These are phyloP conservation scores for Tenualosa ilisha DNA, from an alignment of 2,797 vertebrate genomes.

Conservation along the genomic window DNA sequence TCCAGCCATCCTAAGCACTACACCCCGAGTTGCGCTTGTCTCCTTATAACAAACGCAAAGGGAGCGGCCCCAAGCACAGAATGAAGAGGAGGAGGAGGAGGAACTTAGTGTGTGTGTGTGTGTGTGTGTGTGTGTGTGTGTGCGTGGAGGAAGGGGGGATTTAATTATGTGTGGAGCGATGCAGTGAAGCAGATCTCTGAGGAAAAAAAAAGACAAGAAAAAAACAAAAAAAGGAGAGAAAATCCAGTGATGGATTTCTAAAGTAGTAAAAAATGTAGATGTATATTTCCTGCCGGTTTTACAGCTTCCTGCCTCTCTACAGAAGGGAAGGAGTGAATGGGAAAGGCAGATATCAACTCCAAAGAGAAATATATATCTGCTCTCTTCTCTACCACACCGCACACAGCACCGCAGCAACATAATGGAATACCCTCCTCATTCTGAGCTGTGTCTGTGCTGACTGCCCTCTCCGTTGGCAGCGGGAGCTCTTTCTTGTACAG, in stretches of 20 bases:
- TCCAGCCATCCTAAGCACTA: not conserved
- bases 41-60: conserved; percentile 35
- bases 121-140: conserved; percentile 35
- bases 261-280: conserved; percentile 5
- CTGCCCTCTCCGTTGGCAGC: not conserved
- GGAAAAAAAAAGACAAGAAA: not conserved
- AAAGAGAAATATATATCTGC: not conserved
- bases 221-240: not conserved
- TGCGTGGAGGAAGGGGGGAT: not conserved
- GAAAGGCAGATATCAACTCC: not conserved
- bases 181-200: conserved; percentile 7
- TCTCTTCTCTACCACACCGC: not conserved
- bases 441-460: not conserved
- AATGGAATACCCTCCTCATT: not conserved
- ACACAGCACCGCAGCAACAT: not conserved
- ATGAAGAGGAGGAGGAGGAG: not conserved
- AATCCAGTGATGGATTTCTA: not conserved
- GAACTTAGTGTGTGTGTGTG: conserved; percentile 40
- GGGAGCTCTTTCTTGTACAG: not conserved
- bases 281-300: not conserved
- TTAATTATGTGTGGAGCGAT: conserved; percentile 16
- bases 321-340: not conserved
- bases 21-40: conserved; percentile 24
- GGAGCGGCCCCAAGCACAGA: not conserved
- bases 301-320: not conserved